Evolutionary conservation across 1,140 invertebrate species (phyloP).

Genomic region (Uloborus diversus): DNA sequence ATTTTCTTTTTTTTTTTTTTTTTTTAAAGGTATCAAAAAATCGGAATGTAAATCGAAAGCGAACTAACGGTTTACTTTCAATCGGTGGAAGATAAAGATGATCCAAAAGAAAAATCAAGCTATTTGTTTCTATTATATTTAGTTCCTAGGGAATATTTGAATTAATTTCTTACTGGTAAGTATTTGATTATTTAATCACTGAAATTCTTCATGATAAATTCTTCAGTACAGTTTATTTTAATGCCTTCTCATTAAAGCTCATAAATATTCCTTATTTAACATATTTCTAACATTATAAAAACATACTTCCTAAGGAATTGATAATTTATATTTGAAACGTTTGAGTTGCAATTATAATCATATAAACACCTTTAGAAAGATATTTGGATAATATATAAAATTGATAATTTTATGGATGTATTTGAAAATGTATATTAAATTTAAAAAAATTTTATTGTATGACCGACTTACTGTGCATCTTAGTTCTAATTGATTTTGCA

Average conservation of each 20-base stretch:
- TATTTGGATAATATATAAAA: background rate
- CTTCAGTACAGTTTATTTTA: no score
- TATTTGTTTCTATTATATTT: no score
- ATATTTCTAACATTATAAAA: background rate
- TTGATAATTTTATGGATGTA: background rate
- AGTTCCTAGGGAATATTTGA: no score
- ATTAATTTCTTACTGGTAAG: no score
- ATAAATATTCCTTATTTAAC: no score
- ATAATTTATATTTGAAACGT: background rate
- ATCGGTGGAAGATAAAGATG: no score
- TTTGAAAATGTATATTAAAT: no score
- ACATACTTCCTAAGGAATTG: background rate
- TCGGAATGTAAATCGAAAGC: background rate
- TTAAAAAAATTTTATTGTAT: no score
- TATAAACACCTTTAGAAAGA: background rate
- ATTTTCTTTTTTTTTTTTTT: background rate
- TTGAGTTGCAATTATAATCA: background rate
- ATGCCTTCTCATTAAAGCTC: no score
- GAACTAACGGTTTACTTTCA: background rate
- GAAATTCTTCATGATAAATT: no score
- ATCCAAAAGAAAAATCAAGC: no score
- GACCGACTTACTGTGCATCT: slow-evolving; percentile 25
- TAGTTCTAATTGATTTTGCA: slow-evolving; percentile 24
- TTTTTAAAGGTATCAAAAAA: background rate
- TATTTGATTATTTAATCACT: no score